These are phyloP conservation scores for Lutraria lutraria DNA, from an alignment of 2,888 invertebrate species.

Conservation along the genomic window DNA sequence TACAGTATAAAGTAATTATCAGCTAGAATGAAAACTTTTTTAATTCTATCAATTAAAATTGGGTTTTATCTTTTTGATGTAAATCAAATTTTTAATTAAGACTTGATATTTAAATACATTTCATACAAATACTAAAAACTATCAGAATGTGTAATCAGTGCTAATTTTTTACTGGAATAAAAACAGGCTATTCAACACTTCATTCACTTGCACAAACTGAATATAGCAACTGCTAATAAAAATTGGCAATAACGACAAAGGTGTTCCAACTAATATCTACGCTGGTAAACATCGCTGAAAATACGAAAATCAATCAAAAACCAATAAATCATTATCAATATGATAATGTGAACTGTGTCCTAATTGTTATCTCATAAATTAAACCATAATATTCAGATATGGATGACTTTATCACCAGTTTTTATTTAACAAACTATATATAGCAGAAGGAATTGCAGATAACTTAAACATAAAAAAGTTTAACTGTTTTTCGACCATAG, in stretches of 20 bases:
- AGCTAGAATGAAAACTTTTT: no score
- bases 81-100: neutral
- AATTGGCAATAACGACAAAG: neutral
- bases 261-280: slow-evolving; percentile 3
- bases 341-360: neutral
- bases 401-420: no score
- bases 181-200: neutral
- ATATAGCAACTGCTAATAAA: neutral
- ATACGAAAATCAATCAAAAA: neutral
- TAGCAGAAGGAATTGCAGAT: no score
- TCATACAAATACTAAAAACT: neutral
- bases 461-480: no score
- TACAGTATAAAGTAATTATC: no score
- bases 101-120: neutral
- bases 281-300: neutral
- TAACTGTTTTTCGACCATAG: no score
- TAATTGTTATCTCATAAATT: neutral
- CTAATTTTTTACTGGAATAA: neutral
- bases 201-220: slow-evolving; percentile 18
- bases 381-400: neutral
- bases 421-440: no score
- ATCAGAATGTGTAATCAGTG: neutral
- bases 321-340: neutral
- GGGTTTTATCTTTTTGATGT: no score
- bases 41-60: no score